Evolutionary conservation across 1,140 invertebrate genomes (phyloP), one percentile per base, ranked within the genome.

Genomic region (Eriosoma lanigerum): DNA sequence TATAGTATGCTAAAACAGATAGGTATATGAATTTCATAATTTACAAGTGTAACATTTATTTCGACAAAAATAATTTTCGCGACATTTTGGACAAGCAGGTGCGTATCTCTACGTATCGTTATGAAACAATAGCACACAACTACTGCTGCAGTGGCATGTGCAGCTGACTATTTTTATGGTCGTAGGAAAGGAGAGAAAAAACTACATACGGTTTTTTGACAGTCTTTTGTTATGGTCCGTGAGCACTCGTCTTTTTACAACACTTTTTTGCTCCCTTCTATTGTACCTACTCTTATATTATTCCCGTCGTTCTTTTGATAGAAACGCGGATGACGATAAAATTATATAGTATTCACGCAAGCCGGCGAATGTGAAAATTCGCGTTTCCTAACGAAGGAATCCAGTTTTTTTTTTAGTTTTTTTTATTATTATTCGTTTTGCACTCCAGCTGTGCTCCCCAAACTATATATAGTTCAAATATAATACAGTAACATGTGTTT

Each of bases 91-190:
- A 62, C 75, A 78, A 78, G 75, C 75, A 78, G 75, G 75, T 78
- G 75, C 75, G 21, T 24, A 5, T 19, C 15, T 12, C 50, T 38
- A 4, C 13, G 3, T 21, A 38, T 38, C 38, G 17, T 48, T 44
- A 56, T 62, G 38, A 62, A 78, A 78, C 75, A 78, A 62, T 78
- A 78, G 60, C 56, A 48, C 60, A 17, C 24, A 21, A 52, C 52
- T 21, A 26, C 8, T n/a, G 24, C 26, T 24, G 17, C 54, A n/a
- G 15, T 3, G 15, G 19, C 3, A 24, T 72, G 68, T 78, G 75
- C 75, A 78, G 75, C 75, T 78, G 75, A 78, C 75, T 60, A 38
- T 62, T 78, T 78, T 78, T 78, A 78, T 24, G 56, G 12, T 52
- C 38, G 21, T 60, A 58, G 21, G 12, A 26, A 9, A 76, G 2